These are phyloP conservation scores for Otis tarda DNA, from an alignment of 2,113 vertebrate species.

Conservation along the genomic window DNA sequence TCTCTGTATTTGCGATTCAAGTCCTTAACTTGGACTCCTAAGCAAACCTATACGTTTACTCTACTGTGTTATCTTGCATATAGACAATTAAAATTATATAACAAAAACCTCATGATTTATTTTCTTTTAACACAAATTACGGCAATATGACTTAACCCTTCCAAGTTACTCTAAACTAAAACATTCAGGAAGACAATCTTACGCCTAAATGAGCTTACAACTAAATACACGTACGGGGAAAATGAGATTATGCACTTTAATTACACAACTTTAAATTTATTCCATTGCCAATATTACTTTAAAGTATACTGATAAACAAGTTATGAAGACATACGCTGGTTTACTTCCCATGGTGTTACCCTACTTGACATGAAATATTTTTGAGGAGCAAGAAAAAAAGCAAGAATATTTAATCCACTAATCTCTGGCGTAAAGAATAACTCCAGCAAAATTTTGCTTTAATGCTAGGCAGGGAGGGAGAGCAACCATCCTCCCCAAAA, in stretches of 20 bases:
- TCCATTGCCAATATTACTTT: background rate
- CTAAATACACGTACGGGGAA: background rate
- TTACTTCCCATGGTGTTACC: background rate
- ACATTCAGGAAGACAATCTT: background rate
- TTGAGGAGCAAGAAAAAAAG: background rate
- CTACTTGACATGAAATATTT: background rate
- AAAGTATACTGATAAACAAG: conserved; percentile 3
- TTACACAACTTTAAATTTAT: background rate
- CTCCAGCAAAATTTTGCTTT: background rate
- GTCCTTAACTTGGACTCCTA: background rate
- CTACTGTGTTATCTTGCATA: background rate
- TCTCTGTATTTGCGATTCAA: background rate
- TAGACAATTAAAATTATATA: background rate
- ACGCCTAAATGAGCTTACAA: background rate
- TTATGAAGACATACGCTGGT: background rate
- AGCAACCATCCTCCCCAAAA: background rate
- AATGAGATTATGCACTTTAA: background rate
- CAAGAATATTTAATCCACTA: conserved; percentile 8
- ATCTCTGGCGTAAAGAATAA: conserved; percentile 21
- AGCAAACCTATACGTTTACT: background rate
- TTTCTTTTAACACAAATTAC: background rate
- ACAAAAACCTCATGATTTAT: background rate
- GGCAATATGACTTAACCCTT: background rate
- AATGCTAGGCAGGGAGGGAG: background rate
- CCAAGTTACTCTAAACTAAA: background rate